These are phyloP conservation scores for Sialia sialis DNA, from an alignment of 2,113 vertebrate genomes.

Conservation along the genomic window DNA sequence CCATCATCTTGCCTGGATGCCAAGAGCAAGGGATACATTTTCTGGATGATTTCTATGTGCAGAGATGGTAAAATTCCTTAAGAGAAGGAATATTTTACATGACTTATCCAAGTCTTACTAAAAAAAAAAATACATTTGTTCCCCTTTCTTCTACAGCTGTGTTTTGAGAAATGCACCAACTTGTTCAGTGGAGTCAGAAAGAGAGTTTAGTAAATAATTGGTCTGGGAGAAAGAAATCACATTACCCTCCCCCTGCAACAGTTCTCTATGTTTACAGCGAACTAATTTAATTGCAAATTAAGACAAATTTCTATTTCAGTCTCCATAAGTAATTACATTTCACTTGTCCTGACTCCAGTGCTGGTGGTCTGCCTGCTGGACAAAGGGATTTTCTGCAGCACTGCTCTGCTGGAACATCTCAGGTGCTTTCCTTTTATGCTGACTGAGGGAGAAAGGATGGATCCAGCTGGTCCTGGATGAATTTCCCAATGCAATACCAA, in stretches of 20 bases:
- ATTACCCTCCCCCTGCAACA: not conserved
- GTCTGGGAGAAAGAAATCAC: not conserved
- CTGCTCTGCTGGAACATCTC: not conserved
- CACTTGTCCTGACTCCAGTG: not conserved
- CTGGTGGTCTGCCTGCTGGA: not conserved
- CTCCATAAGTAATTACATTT: not conserved
- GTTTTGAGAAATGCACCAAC: not conserved
- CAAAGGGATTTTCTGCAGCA: not conserved
- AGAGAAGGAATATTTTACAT: not conserved
- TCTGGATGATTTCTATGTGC: not conserved
- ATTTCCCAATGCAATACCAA: not conserved
- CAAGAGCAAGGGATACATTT: not conserved
- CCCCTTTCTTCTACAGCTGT: not conserved
- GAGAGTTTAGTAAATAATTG: not conserved
- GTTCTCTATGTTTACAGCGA: not conserved
- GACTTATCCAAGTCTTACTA: not conserved
- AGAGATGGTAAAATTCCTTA: not conserved
- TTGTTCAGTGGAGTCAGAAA: not conserved
- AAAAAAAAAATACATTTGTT: not conserved
- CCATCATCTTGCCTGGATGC: not conserved
- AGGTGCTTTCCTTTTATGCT: not conserved
- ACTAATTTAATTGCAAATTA: slow-evolving; percentile 9
- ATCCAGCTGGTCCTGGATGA: not conserved
- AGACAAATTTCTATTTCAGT: slow-evolving; percentile 1
- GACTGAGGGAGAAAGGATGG: not conserved